Evolutionary conservation across 2,113 vertebrate species (phyloP), one percentile per base, ranked within the genome.

Genomic region (Onychostruthus taczanowskii): DNA sequence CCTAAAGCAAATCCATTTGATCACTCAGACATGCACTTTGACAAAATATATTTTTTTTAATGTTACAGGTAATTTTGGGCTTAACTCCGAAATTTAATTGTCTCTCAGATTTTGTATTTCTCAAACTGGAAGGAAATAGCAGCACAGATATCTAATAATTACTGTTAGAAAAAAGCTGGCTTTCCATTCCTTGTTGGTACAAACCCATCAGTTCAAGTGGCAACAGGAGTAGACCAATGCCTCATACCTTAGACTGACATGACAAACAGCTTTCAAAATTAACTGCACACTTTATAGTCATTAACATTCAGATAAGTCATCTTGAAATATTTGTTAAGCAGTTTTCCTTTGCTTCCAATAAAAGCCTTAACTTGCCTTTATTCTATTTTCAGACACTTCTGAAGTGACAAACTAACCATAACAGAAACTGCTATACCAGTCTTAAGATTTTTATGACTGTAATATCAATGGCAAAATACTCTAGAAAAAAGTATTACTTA

Each of bases 221-320:
- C 41, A 80, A 47, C 62, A 77, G 53, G 26, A 73, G 47, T n/a
- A 83, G 56, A 85, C n/a, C 35, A 37, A 72, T 49, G 11, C 19
- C 52, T 94, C 64, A 35, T 74, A 52, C 46, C 53, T 73, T 67
- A 76, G 16, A 64, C 26, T 63, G 63, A 73, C 35, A 28, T 33
- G 69, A 82, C 28, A 91, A 93, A 87, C 61, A 79, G 47, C 61
- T 84, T 84, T 87, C 61, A 81, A 92, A 84, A 61, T 77, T 67
- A 27, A 90, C n/a, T 74, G 44, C 5, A 1, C 47, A 85, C 22
- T 23, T 80, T 50, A 46, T 4, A 83, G 43, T 90, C 37, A 59
- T 77, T 78, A 94, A 70, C 33, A 81, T 91, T 86, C 79, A 81
- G 68, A 90, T 94, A 67, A 90, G 56, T 94, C 88, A 94, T 81